phyloP scores from a whole-genome alignment of 64 coral and sea anemone species.

The Actinia equina region DNA sequence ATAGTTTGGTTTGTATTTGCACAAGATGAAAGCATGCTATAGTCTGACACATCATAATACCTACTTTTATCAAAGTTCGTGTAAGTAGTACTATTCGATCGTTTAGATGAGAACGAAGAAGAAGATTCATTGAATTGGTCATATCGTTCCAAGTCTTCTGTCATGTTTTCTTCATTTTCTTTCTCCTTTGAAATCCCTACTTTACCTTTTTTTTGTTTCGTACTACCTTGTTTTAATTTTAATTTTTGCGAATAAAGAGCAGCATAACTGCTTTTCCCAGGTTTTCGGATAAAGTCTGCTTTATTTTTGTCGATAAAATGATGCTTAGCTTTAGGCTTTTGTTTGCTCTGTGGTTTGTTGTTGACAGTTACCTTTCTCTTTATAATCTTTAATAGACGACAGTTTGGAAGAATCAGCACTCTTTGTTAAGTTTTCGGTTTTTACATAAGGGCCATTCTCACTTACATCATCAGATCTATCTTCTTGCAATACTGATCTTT shows the following conservation, averaged over 20 bases:
- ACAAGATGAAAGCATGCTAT: not conserved
- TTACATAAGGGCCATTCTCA: not conserved
- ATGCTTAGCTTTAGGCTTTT: not conserved
- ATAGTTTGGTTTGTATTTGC: not conserved
- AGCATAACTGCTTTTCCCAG: slow-evolving; percentile 23
- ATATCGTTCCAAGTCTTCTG: not conserved
- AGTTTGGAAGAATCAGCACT: not conserved
- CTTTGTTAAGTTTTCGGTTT: slow-evolving; percentile 4
- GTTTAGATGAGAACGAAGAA: not conserved
- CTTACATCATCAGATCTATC: not conserved
- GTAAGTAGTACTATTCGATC: not conserved
- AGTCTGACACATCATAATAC: not conserved
- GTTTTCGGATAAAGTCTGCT: not conserved
- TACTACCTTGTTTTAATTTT: slow-evolving; percentile 19
- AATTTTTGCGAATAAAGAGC: not conserved
- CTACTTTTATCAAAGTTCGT: not conserved
- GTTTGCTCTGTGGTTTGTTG: not conserved
- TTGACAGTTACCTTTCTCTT: slow-evolving; percentile 1
- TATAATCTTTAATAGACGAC: not conserved
- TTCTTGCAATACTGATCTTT: not conserved
- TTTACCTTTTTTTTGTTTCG: not conserved
- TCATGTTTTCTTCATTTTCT: not conserved
- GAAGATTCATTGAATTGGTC: not conserved
- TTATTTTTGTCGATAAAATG: slow-evolving; percentile 30
- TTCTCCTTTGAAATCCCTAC: not conserved